A percentile compares a stretch with the other conserved stretches of the same genome.
phyloP scores from a whole-genome alignment of 2,797 vertebrate species.

The Oophaga sylvatica region DNA sequence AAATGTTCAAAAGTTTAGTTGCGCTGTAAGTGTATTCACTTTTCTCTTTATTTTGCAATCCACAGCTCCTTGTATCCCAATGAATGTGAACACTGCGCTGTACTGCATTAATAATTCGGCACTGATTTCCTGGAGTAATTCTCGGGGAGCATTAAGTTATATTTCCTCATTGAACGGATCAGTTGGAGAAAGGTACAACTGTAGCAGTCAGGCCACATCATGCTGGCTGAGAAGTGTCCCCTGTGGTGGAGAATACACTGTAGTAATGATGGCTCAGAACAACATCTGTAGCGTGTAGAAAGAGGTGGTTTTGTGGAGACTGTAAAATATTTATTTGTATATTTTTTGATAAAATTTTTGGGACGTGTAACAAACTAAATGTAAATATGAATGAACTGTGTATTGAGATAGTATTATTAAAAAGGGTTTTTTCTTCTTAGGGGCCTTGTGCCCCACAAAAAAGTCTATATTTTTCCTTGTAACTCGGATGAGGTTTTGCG shows the following conservation, averaged over 20 bases:
- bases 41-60: slow-evolving; percentile 13
- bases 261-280: slow-evolving; percentile 66
- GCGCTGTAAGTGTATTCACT: neutral
- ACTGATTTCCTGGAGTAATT: slow-evolving; percentile 71
- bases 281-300: slow-evolving; percentile 24
- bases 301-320: neutral
- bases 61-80: slow-evolving; percentile 77
- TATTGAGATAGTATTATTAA: neutral
- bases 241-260: slow-evolving; percentile 73
- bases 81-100: slow-evolving; percentile 67
- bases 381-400: neutral
- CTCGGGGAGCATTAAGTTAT: slow-evolving; percentile 65
- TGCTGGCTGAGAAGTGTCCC: slow-evolving; percentile 73
- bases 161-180: slow-evolving; percentile 67
- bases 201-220: slow-evolving; percentile 66
- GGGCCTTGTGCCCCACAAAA: slow-evolving; percentile 44
- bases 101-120: slow-evolving; percentile 73
- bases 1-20: too few relatives aligned
- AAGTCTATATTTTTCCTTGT: slow-evolving; percentile 22
- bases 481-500: slow-evolving; percentile 1
- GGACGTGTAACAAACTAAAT: neutral
- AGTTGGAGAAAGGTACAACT: slow-evolving; percentile 66
- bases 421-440: slow-evolving; percentile 4
- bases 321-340: slow-evolving; percentile 21
- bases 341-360: neutral